phyloP scores from a whole-genome alignment of 2,797 vertebrate genomes.

The Pseudochromis fuscus region DNA sequence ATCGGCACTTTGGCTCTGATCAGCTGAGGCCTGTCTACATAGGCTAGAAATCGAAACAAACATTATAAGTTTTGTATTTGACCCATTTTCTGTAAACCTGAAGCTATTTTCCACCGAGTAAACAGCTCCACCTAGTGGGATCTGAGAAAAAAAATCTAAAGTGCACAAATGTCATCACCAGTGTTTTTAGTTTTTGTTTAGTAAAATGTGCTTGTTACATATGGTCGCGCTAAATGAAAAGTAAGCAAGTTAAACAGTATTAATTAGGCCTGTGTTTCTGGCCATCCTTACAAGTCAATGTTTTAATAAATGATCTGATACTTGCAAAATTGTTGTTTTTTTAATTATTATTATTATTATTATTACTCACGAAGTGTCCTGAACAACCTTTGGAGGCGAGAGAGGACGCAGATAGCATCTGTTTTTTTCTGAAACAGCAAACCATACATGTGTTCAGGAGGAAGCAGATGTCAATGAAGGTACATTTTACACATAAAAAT shows the following conservation, averaged over 20 bases:
- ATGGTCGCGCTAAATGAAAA: neutral
- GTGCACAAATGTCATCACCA: neutral
- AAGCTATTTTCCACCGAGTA: constrained; percentile 5
- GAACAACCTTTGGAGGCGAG: constrained; percentile 89
- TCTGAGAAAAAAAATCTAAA: neutral
- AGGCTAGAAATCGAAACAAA: constrained; percentile 75
- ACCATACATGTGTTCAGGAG: constrained; percentile 6
- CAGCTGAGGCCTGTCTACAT: constrained; percentile 91
- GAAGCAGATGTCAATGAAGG: neutral
- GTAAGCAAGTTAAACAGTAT: neutral
- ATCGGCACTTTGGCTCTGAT: constrained; percentile 98
- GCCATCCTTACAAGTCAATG: neutral
- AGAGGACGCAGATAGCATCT: constrained; percentile 90
- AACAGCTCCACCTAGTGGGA: constrained; percentile 71
- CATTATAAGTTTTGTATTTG: constrained; percentile 16
- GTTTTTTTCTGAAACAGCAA: constrained; percentile 84
- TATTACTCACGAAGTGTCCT: constrained; percentile 91
- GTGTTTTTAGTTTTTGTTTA: neutral
- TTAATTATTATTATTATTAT: neutral
- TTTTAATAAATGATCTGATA: neutral
- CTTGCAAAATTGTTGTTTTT: neutral
- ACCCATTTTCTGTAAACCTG: constrained; percentile 26
- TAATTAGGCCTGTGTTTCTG: neutral
- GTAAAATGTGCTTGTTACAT: neutral
- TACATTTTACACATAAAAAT: neutral